Percentiles rank a stretch among this genome's conserved stretches.
These are phyloP conservation scores for Cranoglanis bouderius DNA, from an alignment of 2,113 vertebrate species.

Conservation along the genomic window DNA sequence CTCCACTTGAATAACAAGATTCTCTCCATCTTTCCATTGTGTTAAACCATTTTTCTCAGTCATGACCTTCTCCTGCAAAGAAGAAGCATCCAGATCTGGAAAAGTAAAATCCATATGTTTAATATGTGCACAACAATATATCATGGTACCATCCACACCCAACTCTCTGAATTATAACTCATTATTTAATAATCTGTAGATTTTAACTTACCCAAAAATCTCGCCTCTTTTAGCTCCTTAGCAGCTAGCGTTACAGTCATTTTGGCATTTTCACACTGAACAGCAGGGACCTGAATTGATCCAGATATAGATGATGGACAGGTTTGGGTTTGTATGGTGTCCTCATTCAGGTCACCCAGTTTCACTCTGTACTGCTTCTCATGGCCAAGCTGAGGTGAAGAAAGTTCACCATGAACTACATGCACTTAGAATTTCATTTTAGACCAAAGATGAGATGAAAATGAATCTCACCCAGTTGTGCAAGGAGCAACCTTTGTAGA, in stretches of 20 bases:
- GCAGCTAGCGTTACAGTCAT: constrained; percentile 10
- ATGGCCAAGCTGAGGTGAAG: background rate
- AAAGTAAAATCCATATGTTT: background rate
- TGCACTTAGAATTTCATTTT: background rate
- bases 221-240: background rate
- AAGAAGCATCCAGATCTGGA: background rate
- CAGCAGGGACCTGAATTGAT: background rate
- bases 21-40: background rate
- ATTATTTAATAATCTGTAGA: background rate
- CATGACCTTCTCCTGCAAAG: background rate
- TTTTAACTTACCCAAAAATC: constrained; percentile 7
- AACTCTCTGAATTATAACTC: background rate
- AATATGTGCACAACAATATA: background rate
- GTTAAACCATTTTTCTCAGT: background rate
- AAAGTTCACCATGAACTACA: background rate
- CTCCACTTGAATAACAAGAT: constrained; percentile 15
- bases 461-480: constrained; percentile 11
- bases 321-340: background rate
- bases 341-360: background rate
- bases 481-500: constrained; percentile 6
- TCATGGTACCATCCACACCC: background rate
- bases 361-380: background rate
- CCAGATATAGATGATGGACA: constrained; percentile 13
- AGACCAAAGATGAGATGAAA: background rate
- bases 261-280: background rate